Conservation (phyloP, 1,140 invertebrate species). For the Leptinotarsa lineolata region DNA sequence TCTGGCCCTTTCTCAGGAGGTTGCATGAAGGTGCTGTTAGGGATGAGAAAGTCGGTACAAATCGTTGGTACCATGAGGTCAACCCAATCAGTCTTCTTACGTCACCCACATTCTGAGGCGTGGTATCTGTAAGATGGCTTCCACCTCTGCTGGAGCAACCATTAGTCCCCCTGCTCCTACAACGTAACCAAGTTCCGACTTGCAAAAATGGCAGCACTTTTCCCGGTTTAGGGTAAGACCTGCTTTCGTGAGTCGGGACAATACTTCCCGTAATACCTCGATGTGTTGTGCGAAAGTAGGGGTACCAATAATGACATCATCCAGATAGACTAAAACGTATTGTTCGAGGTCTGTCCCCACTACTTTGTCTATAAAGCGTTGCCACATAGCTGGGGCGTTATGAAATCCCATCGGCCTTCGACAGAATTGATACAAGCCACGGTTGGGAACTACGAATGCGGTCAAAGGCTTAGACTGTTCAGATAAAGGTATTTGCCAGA, state of each 20-base stretch:
- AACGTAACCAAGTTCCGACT: slow-evolving; percentile 47
- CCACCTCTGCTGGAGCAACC: slow-evolving; percentile 51
- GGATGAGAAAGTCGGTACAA: no score
- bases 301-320: slow-evolving; percentile 49
- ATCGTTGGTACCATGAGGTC: no score
- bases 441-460: slow-evolving; percentile 55
- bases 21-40: no score
- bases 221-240: slow-evolving; percentile 40
- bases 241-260: slow-evolving; percentile 27
- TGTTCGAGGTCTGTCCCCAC: slow-evolving; percentile 36
- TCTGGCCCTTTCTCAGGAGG: no score
- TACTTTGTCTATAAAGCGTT: slow-evolving; percentile 28
- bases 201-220: slow-evolving; percentile 50
- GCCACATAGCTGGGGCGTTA: slow-evolving; percentile 44
- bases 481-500: slow-evolving; percentile 50
- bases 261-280: slow-evolving; percentile 29
- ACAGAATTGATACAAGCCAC: slow-evolving; percentile 48
- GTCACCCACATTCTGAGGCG: no score
- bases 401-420: slow-evolving; percentile 50
- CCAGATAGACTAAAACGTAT: slow-evolving; percentile 43
- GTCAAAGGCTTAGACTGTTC: slow-evolving; percentile 51
- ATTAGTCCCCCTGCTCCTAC: slow-evolving; percentile 46
- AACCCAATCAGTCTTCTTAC: no score
- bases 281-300: slow-evolving; percentile 35
- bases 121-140: slow-evolving; percentile 52